These are phyloP conservation scores for Corythoichthys haematopterus DNA, from an alignment of 2,113 vertebrate species.

Conservation along the genomic window DNA sequence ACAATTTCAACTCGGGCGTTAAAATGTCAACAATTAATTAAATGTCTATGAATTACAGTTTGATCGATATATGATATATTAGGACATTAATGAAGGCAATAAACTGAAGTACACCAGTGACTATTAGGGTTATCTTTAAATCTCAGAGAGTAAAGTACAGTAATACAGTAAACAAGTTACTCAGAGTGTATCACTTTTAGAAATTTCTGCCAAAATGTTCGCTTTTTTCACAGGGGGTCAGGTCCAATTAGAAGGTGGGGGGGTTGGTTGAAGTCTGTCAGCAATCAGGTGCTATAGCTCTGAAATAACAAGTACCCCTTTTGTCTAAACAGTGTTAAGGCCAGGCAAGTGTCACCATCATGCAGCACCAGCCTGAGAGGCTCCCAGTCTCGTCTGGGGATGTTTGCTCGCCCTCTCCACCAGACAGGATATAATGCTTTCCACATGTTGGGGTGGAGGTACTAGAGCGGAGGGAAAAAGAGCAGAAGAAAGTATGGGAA, in stretches of 20 bases:
- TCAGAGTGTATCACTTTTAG: background rate
- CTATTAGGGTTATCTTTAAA: background rate
- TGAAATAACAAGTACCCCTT: conserved; percentile 68
- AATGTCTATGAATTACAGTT: no score
- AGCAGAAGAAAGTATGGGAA: conserved; percentile 11
- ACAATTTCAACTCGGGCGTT: no score
- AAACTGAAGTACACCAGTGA: background rate
- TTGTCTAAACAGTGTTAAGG: conserved; percentile 53
- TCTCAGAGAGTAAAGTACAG: background rate
- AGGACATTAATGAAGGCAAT: conserved; percentile 16
- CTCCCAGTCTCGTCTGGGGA: conserved; percentile 41
- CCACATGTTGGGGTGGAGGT: conserved; percentile 68
- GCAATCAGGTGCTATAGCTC: conserved; percentile 41
- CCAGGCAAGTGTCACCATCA: conserved; percentile 30
- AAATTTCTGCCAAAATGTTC: conserved; percentile 9
- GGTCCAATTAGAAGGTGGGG: conserved; percentile 13
- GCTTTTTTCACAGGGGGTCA: conserved; percentile 16
- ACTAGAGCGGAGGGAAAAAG: conserved; percentile 2
- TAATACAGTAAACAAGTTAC: background rate
- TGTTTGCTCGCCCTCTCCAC: conserved; percentile 69
- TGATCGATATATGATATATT: no score
- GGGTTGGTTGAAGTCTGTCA: conserved; percentile 36
- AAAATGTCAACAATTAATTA: no score
- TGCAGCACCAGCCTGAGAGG: conserved; percentile 36
- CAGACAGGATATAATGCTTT: conserved; percentile 78